Percentiles rank a stretch among this genome's conserved stretches.
phyloP scores from a whole-genome alignment of 2,113 vertebrate genomes.

The Leucosticte australis region DNA sequence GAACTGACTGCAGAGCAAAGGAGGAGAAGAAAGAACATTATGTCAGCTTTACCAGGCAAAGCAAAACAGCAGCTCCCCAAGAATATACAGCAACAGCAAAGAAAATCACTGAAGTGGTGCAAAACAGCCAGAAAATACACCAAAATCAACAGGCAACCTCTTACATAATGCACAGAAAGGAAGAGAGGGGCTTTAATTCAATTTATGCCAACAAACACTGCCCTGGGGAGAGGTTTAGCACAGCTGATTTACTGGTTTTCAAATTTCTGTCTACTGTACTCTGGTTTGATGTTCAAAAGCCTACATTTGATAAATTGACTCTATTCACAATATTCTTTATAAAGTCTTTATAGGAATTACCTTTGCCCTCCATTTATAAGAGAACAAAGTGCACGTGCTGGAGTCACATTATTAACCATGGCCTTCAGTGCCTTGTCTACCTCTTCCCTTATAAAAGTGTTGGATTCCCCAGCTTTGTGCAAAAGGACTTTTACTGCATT shows the following conservation, averaged over 20 bases:
- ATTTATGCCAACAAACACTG: background rate
- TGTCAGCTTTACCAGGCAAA: background rate
- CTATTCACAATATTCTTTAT: background rate
- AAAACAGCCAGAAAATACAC: background rate
- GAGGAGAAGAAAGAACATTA: background rate
- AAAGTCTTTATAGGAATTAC: constrained; percentile 70
- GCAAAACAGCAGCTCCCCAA: background rate
- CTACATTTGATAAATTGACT: background rate
- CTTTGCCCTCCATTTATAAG: constrained; percentile 88
- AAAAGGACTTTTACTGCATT: constrained; percentile 85
- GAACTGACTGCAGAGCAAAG: background rate
- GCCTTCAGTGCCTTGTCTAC: constrained; percentile 88
- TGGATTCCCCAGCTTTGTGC: constrained; percentile 90
- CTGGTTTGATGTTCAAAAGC: background rate
- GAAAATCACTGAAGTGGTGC: background rate
- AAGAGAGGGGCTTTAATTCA: background rate
- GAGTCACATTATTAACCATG: constrained; percentile 92
- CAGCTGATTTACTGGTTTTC: background rate
- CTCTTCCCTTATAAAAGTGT: constrained; percentile 92
- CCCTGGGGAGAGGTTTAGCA: background rate
- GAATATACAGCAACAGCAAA: background rate
- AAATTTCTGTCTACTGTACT: background rate
- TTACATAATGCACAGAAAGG: background rate
- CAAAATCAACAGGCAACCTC: background rate
- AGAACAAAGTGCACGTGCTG: constrained; percentile 82